Evolutionary conservation across 2,797 vertebrate genomes (phyloP).

Genomic region (Brachyalestes nurse): DNA sequence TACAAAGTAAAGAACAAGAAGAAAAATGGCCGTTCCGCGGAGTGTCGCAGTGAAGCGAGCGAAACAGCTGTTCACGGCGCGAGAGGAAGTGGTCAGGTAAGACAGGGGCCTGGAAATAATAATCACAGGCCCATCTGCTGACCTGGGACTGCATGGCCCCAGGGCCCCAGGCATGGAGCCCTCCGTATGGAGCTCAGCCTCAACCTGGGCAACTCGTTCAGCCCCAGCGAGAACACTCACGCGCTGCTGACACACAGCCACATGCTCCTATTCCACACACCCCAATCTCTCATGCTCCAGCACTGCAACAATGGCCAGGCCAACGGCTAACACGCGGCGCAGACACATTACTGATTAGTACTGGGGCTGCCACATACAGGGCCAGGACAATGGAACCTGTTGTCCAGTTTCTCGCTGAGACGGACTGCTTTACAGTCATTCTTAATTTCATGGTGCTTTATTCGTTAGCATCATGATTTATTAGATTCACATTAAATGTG

Average conservation of each 20-base stretch:
- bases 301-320: conserved; percentile 46
- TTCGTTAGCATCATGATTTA: conserved; percentile 70
- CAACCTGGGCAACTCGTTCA: conserved; percentile 73
- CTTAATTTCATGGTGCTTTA: conserved; percentile 61
- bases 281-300: conserved; percentile 56
- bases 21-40: conserved; percentile 89
- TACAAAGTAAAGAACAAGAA: conserved; percentile 90
- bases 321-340: conserved; percentile 4
- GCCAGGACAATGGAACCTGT: conserved; percentile 27
- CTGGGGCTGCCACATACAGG: conserved; percentile 12
- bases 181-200: conserved; percentile 88
- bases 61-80: conserved; percentile 96
- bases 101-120: conserved; percentile 90
- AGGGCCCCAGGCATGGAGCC: conserved; percentile 85
- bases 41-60: conserved; percentile 89
- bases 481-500: conserved; percentile 69
- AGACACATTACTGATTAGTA: conserved; percentile 37
- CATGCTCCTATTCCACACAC: conserved; percentile 78
- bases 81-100: conserved; percentile 94
- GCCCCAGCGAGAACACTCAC: conserved; percentile 76
- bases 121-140: conserved; percentile 98
- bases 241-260: conserved; percentile 85
- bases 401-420: conserved; percentile 43
- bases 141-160: conserved; percentile 91
- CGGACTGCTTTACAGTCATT: conserved; percentile 51